These are phyloP conservation scores for Actias luna DNA, from an alignment of 2,888 invertebrate genomes.

Conservation along the genomic window DNA sequence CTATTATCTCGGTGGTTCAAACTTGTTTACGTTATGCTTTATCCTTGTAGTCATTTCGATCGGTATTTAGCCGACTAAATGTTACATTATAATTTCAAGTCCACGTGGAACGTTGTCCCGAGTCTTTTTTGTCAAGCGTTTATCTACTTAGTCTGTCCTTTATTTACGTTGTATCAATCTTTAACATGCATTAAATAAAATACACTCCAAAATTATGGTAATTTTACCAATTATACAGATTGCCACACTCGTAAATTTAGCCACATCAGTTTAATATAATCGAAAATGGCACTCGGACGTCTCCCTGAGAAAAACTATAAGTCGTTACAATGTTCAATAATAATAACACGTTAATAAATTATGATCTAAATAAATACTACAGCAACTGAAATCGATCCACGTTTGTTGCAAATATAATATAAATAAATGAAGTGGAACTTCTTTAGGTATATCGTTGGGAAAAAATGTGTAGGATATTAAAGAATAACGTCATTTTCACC, in stretches of 20 bases:
- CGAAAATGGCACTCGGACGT: background rate
- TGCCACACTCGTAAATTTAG: slow-evolving; percentile 2
- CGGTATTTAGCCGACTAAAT: background rate
- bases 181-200: background rate
- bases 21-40: slow-evolving; percentile 9
- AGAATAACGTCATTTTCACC: no score
- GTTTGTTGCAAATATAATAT: slow-evolving; percentile 2
- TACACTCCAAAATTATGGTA: background rate
- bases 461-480: no score
- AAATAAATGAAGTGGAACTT: no score
- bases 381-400: slow-evolving; percentile 4
- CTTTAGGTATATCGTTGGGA: no score
- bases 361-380: background rate
- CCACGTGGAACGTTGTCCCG: background rate
- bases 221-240: slow-evolving; percentile 3
- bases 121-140: slow-evolving; percentile 5
- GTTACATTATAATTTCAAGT: background rate
- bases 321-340: background rate
- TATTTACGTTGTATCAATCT: background rate
- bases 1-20: slow-evolving; percentile 1
- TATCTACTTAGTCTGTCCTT: background rate
- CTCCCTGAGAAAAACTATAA: background rate
- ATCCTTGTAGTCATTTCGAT: background rate
- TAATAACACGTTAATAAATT: slow-evolving; percentile 2
- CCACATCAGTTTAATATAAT: background rate